These are phyloP conservation scores for Willowsia nigromaculata DNA, from an alignment of 2,888 invertebrate genomes.

Conservation along the genomic window DNA sequence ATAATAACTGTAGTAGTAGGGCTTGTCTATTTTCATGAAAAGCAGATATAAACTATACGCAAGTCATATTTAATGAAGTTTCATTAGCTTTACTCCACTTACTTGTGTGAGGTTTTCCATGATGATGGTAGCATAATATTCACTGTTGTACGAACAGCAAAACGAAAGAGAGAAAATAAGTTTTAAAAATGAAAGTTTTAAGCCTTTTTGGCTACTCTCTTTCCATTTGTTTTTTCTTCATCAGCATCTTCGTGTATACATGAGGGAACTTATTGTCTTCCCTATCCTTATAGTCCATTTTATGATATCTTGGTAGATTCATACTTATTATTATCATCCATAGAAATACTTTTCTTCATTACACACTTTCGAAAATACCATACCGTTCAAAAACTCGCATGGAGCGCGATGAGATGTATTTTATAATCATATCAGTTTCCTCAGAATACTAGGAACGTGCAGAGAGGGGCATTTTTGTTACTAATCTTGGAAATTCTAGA, in stretches of 20 bases:
- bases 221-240: slow-evolving; percentile 48
- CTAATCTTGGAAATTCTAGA: slow-evolving; percentile 45
- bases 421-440: neutral
- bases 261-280: neutral
- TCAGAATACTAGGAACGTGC: neutral
- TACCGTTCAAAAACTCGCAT: slow-evolving; percentile 19
- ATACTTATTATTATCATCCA: neutral
- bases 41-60: slow-evolving; percentile 2
- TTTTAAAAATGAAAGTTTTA: slow-evolving; percentile 64
- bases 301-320: too few relatives aligned
- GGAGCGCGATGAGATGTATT: slow-evolving; percentile 56
- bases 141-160: neutral
- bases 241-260: slow-evolving; percentile 16
- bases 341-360: slow-evolving; percentile 23
- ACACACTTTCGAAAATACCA: slow-evolving; percentile 16
- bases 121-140: neutral
- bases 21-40: slow-evolving; percentile 40
- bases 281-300: neutral
- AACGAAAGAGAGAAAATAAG: neutral
- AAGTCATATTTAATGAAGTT: slow-evolving; percentile 72
- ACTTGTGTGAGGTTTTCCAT: slow-evolving; percentile 16
- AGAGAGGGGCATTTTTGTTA: neutral
- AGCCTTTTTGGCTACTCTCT: slow-evolving; percentile 37
- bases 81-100: slow-evolving; percentile 67
- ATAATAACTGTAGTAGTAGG: neutral